Base-by-base conservation (phyloP, 2,888 invertebrate genomes). In the Meteorus cinctellus region DNA sequence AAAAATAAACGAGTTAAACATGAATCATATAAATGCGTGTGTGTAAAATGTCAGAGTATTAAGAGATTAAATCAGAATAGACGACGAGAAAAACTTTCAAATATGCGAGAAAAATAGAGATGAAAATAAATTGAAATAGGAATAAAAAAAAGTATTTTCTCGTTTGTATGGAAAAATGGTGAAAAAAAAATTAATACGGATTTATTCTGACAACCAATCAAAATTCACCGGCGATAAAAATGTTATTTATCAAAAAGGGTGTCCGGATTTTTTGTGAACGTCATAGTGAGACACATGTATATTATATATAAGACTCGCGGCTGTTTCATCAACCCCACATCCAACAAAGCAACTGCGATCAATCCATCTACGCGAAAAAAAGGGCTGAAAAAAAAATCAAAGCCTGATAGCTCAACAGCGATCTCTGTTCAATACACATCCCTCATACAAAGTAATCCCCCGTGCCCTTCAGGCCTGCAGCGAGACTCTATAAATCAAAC, bases 341-440 rank as follows among this genome's bases (percentile, higher is more conserved):
- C 19, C 19, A 55, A 55, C 55, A 55, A 55, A 55, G 55, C 55
- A 55, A 55, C 55, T 55, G 55, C 55, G 55, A 55, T 55, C 55
- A 55, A 55, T 55, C 55, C 24, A 55, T 55, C 55, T n/a, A 19
- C 19, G 0, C 4, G 19, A 19, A 55, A 55, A 55, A 55, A 55
- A 24, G n/a, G n/a, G 1, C 0, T 0, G 8, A 55, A 55, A 55
- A 55, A 55, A 55, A 55, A 19, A 55, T 55, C 19, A 55, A 41
- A 41, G 19, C 55, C 19, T 8, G 55, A 55, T 55, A n/a, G 55
- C 19, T 19, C 55, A 55, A 19, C 19, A 55, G 55, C 31, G 29
- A 27, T 62, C 62, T 16, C 12, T 16, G 29, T 14, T 14, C 31
- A 29, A 2, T 29, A 62, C 62, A 62, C 31, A 19, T 62, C 31